Conservation (phyloP, 1,140 invertebrate genomes). For the Tetragonula clypearis region DNA sequence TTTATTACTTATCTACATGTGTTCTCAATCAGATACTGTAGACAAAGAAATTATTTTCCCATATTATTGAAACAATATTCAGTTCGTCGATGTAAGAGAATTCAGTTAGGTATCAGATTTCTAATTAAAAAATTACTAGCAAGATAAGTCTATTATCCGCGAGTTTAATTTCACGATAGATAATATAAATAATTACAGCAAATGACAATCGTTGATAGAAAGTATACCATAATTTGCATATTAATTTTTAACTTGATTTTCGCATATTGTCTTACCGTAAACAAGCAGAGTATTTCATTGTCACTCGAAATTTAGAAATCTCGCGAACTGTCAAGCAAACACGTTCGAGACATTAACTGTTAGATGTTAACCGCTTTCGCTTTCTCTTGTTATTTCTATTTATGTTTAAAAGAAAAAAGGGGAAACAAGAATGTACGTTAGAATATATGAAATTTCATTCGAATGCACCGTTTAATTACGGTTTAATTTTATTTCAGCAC, state of each 20-base stretch:
- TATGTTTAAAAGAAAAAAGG: too few relatives aligned
- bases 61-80: constrained; percentile 5
- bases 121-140: background rate
- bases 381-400: constrained; percentile 2
- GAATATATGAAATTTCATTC: background rate
- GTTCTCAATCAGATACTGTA: background rate
- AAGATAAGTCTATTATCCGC: background rate
- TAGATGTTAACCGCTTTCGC: background rate
- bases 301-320: constrained; percentile 7
- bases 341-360: background rate
- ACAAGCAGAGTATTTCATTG: background rate
- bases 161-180: background rate
- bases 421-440: background rate
- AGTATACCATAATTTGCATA: constrained; percentile 20
- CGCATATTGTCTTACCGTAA: background rate
- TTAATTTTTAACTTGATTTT: background rate
- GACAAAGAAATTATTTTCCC: background rate
- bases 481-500: background rate
- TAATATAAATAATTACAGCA: background rate
- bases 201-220: constrained; percentile 35
- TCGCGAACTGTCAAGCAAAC: background rate
- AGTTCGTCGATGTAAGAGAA: background rate
- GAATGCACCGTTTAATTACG: background rate
- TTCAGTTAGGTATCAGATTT: background rate
- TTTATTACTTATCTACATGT: background rate